phyloP scores from a whole-genome alignment of 2,797 vertebrate genomes.

The Diceros bicornis region DNA sequence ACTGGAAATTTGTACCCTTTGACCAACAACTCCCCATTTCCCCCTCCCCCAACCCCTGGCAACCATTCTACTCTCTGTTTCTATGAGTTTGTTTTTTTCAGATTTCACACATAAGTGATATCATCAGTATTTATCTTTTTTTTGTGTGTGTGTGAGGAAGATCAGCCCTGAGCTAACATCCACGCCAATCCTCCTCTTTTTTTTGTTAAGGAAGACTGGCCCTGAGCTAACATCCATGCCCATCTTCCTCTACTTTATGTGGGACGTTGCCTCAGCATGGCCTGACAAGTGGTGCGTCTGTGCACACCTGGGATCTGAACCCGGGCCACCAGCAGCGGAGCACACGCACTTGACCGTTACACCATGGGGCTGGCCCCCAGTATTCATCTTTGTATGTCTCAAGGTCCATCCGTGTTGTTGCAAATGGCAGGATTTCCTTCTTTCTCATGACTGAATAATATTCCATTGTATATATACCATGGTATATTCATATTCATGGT shows the following conservation, averaged over 20 bases:
- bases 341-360: no score
- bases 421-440: neutral
- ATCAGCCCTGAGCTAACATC: no score
- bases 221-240: no score
- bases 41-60: rapidly evolving
- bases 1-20: neutral
- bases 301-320: no score
- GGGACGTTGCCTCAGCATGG: no score
- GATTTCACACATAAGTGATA: neutral
- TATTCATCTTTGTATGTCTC: neutral
- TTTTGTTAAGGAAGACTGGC: no score
- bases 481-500: no score
- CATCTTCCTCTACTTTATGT: no score
- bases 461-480: neutral
- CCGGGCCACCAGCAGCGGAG: no score
- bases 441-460: neutral
- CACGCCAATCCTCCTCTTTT: no score
- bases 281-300: no score
- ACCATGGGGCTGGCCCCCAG: no score
- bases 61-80: neutral
- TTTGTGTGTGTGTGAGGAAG: neutral
- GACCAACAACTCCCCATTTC: neutral
- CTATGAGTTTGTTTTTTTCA: neutral
- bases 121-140: neutral
- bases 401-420: neutral